Evolutionary conservation across 1,140 invertebrate species (phyloP), one percentile per base, ranked within the genome.

Genomic region (Bacillus rossius): DNA sequence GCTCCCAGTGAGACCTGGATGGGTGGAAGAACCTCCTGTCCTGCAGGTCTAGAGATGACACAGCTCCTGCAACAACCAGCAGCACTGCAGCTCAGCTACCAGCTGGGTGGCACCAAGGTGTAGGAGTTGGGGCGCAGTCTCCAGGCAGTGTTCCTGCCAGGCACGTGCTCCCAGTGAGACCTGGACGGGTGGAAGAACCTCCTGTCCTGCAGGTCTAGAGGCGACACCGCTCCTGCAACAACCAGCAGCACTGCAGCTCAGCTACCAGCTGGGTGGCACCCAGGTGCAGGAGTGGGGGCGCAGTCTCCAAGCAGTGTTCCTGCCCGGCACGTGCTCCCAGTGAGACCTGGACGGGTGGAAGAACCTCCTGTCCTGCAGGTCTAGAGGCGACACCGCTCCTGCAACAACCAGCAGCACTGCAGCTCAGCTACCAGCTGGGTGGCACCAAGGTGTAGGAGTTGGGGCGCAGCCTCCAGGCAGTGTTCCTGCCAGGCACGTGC

Each of bases 361-460:
- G 63, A 79, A 81, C 23, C 76, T 71, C 57, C 74, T 69, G 20
- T 80, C 76, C 40, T 79, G 75, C 20, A 79, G 69, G 7, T 77
- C 76, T 8, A 84, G 69, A 2, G 80, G 81, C 65, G 81, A 81
- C 61, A 83, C 79, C 61, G 73, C 71, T 60, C 74, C 82, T 83
- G 56, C 62, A 29, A 69, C n/a, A n/a, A n/a, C n/a, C n/a, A n/a
- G n/a, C n/a, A n/a, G n/a, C n/a, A n/a, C n/a, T n/a, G n/a, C n/a
- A n/a, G n/a, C n/a, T n/a, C n/a, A n/a, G n/a, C n/a, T n/a, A n/a
- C n/a, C n/a, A n/a, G n/a, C n/a, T n/a, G n/a, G 45, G 29, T 2
- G 82, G 81, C 25, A 83, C 75, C 82, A 81, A 84, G 45, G 83
- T 80, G 70, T 84, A 84, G 2, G 80, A 81, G 66, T 82, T 81